Evolutionary conservation across 2,113 vertebrate species (phyloP).

Genomic region (Hippocampus guttulatus): DNA sequence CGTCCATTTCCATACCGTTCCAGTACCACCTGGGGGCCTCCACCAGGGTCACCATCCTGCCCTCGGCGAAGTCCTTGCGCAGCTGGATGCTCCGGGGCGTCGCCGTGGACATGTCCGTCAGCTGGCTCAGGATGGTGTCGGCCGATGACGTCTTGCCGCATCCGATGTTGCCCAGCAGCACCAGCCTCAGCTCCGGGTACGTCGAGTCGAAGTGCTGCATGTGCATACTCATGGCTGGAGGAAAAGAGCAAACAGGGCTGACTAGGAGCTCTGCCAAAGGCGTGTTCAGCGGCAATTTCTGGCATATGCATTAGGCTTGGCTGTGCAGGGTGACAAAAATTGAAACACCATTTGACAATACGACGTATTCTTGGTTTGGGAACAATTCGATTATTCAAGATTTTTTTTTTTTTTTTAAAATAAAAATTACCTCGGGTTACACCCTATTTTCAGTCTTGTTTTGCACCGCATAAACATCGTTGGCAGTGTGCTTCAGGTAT

Average conservation of each 20-base stretch:
- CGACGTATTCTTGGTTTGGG: too few species aligned
- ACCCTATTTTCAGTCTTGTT: too few species aligned
- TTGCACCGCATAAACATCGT: too few species aligned
- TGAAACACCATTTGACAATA: background rate
- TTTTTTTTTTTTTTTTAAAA: too few species aligned
- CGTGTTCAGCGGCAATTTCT: background rate
- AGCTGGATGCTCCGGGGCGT: conserved; percentile 47
- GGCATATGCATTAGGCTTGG: background rate
- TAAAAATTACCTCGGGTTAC: too few species aligned
- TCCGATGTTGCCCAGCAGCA: conserved; percentile 71
- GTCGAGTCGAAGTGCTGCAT: conserved; percentile 5
- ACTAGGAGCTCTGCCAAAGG: background rate
- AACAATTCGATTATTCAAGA: too few species aligned
- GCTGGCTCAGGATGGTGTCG: conserved; percentile 65
- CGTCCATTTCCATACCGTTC: conserved; percentile 58
- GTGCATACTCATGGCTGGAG: conserved; percentile 52
- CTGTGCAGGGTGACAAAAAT: background rate
- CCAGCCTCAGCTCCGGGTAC: conserved; percentile 48
- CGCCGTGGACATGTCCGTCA: background rate
- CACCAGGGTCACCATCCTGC: conserved; percentile 57
- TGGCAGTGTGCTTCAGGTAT: too few species aligned
- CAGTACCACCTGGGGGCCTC: conserved; percentile 76
- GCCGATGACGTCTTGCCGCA: conserved; percentile 72
- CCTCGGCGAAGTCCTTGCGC: conserved; percentile 46
- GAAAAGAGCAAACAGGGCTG: background rate